A percentile compares a stretch with the other conserved stretches of the same genome.
Evolutionary conservation across 2,113 vertebrate species (phyloP).

Genomic region (Heterotilapia buettikoferi): DNA sequence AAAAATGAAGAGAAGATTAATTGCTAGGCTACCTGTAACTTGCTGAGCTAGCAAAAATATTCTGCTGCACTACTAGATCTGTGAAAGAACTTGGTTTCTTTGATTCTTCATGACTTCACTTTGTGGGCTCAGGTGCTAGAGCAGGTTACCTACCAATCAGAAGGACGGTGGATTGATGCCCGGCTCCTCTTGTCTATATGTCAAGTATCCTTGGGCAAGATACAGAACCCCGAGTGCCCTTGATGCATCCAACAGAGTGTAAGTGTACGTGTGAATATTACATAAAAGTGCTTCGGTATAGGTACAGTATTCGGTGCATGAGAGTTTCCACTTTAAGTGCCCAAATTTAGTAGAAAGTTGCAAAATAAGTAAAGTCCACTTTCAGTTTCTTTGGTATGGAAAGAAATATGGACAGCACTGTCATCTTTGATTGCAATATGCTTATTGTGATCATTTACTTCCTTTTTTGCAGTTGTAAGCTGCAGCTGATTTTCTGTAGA

Average conservation of each 20-base stretch:
- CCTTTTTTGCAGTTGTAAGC: not conserved
- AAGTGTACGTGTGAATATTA: not conserved
- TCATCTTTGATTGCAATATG: not conserved
- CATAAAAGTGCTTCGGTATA: not conserved
- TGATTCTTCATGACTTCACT: not conserved
- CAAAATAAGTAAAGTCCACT: not conserved
- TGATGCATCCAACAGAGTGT: not conserved
- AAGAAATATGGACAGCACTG: not conserved
- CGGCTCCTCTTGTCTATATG: not conserved
- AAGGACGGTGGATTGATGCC: not conserved
- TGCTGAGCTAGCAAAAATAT: fast-evolving
- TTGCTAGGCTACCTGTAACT: not conserved
- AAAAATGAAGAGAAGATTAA: not conserved
- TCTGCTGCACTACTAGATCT: not conserved
- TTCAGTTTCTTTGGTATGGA: not conserved
- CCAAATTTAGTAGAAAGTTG: not conserved
- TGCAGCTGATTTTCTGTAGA: not conserved
- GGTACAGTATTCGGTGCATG: not conserved
- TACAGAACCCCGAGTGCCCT: fast-evolving
- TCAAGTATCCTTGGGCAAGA: not conserved
- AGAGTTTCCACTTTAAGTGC: not conserved
- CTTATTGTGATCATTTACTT: not conserved
- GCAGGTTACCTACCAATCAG: not conserved
- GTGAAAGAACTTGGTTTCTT: not conserved
- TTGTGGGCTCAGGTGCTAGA: not conserved